Percentiles rank a stretch among this genome's conserved stretches.
Conservation (phyloP, 2,113 vertebrate species). For the Zonotrichia leucophrys region DNA sequence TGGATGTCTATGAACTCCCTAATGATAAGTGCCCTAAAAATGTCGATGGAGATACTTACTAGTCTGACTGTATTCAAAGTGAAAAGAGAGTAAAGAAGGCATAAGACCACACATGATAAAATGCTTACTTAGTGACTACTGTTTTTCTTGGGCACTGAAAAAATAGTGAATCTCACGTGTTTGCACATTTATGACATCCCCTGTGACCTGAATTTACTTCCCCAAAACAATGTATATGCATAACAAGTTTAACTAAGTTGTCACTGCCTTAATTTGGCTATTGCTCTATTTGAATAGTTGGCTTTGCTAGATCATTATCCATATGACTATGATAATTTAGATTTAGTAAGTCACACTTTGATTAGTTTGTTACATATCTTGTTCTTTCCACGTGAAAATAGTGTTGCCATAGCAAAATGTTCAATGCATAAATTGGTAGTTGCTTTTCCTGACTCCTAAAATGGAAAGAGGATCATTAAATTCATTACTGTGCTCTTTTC, state of each 20-base stretch:
- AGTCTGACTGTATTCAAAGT: neutral
- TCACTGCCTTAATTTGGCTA: neutral
- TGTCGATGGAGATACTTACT: neutral
- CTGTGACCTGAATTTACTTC: neutral
- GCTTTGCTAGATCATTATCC: neutral
- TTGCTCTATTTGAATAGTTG: neutral
- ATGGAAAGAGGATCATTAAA: neutral
- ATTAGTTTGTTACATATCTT: neutral
- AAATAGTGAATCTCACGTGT: neutral
- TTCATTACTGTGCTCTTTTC: neutral
- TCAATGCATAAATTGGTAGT: neutral
- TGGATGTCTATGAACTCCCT: neutral
- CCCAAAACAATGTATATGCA: neutral
- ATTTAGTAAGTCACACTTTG: neutral
- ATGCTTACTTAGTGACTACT: neutral
- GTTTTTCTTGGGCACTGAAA: neutral
- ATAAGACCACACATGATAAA: neutral
- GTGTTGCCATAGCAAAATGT: neutral
- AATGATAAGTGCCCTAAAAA: neutral
- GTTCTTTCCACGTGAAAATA: neutral
- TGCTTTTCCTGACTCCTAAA: neutral
- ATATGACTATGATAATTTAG: neutral
- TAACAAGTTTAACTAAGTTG: neutral
- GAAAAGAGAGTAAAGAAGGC: neutral
- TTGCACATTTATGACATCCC: neutral